Evolutionary conservation across 37 sponge, comb jelly and placozoan genomes (phyloP).

Genomic region (Aphrocallistes beatrix): DNA sequence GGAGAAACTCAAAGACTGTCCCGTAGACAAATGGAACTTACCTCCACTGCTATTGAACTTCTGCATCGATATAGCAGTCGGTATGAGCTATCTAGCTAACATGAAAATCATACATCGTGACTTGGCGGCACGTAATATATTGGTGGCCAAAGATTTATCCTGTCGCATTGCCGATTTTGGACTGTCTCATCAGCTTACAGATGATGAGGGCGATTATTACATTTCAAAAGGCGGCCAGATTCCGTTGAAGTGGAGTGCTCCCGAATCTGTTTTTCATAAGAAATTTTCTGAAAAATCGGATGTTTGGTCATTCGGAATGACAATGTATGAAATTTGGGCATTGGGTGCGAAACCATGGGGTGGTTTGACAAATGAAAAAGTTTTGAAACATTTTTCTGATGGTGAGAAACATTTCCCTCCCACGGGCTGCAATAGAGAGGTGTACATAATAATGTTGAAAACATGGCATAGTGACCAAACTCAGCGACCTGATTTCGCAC

Average conservation of each 20-base stretch:
- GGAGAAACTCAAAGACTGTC: neutral
- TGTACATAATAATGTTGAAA: neutral
- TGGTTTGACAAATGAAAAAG: neutral
- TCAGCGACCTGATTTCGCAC: neutral
- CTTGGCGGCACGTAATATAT: neutral
- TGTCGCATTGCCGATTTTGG: slow-evolving; percentile 12
- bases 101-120: neutral
- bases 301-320: slow-evolving; percentile 13
- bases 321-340: neutral
- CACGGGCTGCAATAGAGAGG: neutral
- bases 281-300: neutral
- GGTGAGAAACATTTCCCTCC: neutral
- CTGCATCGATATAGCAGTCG: neutral
- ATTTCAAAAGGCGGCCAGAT: neutral
- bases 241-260: neutral
- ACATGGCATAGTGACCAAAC: neutral
- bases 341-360: neutral
- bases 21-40: neutral
- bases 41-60: neutral
- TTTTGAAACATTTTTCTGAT: neutral
- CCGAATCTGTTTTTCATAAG: neutral
- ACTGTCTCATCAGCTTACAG: neutral
- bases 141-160: neutral
- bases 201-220: neutral
- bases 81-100: neutral